Evolutionary conservation across 2,113 vertebrate genomes (phyloP).

Genomic region (Apteryx mantelli): DNA sequence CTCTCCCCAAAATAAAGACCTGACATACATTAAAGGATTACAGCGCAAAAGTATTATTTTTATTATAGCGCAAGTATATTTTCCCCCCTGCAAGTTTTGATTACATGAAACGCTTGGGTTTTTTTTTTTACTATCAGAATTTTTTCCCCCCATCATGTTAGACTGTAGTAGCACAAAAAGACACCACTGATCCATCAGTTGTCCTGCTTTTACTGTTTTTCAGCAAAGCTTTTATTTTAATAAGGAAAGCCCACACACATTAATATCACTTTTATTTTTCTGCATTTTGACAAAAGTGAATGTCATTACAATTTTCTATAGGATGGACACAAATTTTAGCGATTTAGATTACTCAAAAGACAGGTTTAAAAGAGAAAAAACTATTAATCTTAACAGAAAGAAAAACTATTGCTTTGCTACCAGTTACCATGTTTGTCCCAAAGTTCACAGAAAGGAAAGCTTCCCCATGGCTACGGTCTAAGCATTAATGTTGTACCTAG

Average conservation of each 20-base stretch:
- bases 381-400: constrained; percentile 29
- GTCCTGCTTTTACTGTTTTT: constrained; percentile 35
- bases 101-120: constrained; percentile 5
- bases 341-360: constrained; percentile 57
- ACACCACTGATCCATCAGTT: constrained; percentile 32
- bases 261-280: constrained; percentile 68
- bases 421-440: constrained; percentile 41
- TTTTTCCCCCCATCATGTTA: not conserved
- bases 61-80: not conserved
- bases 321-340: constrained; percentile 62
- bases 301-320: constrained; percentile 69
- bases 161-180: constrained; percentile 58
- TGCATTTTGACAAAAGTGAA: constrained; percentile 70
- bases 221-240: constrained; percentile 59
- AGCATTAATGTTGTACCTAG: constrained; percentile 29
- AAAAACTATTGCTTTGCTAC: constrained; percentile 46
- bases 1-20: not conserved
- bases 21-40: not conserved
- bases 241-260: constrained; percentile 65
- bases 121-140: constrained; percentile 3
- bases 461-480: constrained; percentile 48
- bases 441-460: constrained; percentile 59
- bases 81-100: constrained; percentile 4
- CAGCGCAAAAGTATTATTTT: not conserved
- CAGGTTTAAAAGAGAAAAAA: constrained; percentile 34